Base-by-base conservation (phyloP, 1,140 invertebrate genomes). In the Neotoxoptera formosana region DNA sequence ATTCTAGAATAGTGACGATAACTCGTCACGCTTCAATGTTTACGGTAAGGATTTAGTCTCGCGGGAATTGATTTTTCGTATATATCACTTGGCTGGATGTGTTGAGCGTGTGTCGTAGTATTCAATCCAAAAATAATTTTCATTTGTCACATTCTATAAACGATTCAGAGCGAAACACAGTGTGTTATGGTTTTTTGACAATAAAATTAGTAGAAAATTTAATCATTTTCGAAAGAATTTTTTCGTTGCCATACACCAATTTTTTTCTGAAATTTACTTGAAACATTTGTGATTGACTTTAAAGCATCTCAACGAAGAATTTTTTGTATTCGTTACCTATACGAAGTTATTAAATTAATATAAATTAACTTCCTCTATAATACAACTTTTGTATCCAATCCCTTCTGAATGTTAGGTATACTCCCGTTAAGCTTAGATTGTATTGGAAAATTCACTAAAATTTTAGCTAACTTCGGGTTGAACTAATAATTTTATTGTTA, bases 21-120 rank as follows among this genome's bases (percentile, higher is more conserved):
- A 76, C 48, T 53, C 87, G 87, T 53, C 25, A 53, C 21, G 48
- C 47, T 53, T 89, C 87, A 53, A 89, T 53, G 60, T 76, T 76
- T 76, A 76, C 60, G 14, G n/a, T 30, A 45, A 45, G 83, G 36
- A 86, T 86, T 86, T 86, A 41, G 36, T 86, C 23, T 83, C 81
- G 36, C 83, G 36, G n/a, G 60, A 76, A 76, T 76, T 34, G 60
- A 14, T 76, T 76, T 76, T 76, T 76, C 30, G 14, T 76, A 76
- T 76, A 76, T n/a, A 76, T 76, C 30, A n/a, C n/a, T 76, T n/a
- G 14, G 14, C n/a, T 76, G 14, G 60, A 76, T 76, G 30, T 76
- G 30, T 76, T n/a, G 14, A 17, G 30, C 30, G 60, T 34, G 30
- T 76, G 60, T 76, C 6, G 9, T n/a, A 76, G 60, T 76, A 17